These are phyloP conservation scores for Sisor rabdophorus DNA, from an alignment of 2,113 vertebrate genomes.

Conservation along the genomic window DNA sequence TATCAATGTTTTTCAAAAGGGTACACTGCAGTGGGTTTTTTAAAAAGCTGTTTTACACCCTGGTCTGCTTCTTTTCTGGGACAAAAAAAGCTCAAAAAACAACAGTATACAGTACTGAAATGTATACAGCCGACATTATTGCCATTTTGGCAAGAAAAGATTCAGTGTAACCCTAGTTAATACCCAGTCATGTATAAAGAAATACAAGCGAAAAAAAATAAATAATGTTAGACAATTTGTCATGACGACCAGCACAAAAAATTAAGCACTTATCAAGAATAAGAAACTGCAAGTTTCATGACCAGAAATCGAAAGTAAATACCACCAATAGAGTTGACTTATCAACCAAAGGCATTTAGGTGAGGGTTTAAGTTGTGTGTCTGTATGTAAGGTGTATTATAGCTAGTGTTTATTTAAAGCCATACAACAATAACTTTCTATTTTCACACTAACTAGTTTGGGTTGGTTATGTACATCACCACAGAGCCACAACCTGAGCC, in stretches of 20 bases:
- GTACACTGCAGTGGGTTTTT: no score
- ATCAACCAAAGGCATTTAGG: not conserved
- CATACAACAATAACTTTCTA: not conserved
- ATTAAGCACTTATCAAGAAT: not conserved
- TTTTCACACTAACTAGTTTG: not conserved
- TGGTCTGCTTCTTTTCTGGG: no score
- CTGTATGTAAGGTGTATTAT: not conserved
- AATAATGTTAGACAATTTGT: no score
- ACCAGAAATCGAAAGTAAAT: constrained; percentile 21
- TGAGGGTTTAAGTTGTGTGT: not conserved
- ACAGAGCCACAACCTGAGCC: not conserved
- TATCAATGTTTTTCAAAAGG: no score
- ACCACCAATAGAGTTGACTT: not conserved
- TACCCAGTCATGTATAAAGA: no score
- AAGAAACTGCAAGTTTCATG: not conserved
- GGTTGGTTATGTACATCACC: not conserved
- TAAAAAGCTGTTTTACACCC: no score
- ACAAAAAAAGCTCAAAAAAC: no score
- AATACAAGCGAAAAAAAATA: no score
- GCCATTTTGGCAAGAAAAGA: no score
- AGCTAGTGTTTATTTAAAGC: not conserved
- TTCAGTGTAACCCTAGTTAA: no score
- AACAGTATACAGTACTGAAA: no score
- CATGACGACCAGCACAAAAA: not conserved
- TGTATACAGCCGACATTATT: no score